A percentile compares a stretch with the other conserved stretches of the same genome.
These are phyloP conservation scores for Parnassius smintheus DNA, from an alignment of 2,888 invertebrate genomes.

Conservation along the genomic window DNA sequence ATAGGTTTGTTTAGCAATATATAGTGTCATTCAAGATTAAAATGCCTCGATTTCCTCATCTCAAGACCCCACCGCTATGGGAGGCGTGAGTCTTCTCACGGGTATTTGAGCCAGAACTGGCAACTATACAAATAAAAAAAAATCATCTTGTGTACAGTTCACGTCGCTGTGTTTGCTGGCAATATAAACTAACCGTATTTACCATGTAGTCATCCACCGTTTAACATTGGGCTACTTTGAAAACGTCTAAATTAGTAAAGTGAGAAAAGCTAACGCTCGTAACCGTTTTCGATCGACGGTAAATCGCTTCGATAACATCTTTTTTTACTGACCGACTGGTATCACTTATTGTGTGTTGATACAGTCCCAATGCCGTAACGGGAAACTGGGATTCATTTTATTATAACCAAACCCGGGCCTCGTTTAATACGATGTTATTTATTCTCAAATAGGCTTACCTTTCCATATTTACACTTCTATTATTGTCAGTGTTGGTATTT, in stretches of 20 bases:
- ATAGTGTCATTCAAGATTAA: constrained; percentile 71
- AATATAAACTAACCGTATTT: constrained; percentile 75
- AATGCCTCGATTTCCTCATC: constrained; percentile 37
- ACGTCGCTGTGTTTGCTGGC: constrained; percentile 73
- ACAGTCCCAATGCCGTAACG: constrained; percentile 57
- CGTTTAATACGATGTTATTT: constrained; percentile 58
- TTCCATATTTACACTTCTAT: constrained; percentile 56
- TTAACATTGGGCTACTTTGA: constrained; percentile 76
- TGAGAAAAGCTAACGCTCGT: constrained; percentile 78
- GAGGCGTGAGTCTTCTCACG: constrained; percentile 70
- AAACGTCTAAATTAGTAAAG: constrained; percentile 78
- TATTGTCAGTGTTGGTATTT: constrained; percentile 46
- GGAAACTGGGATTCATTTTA: constrained; percentile 61
- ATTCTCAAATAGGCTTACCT: constrained; percentile 53
- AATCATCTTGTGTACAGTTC: constrained; percentile 78
- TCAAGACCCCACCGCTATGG: constrained; percentile 38
- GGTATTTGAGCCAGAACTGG: constrained; percentile 72
- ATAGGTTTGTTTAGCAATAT: constrained; percentile 47
- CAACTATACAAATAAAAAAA: constrained; percentile 74
- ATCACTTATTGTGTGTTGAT: constrained; percentile 70
- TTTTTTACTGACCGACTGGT: constrained; percentile 61
- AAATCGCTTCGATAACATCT: constrained; percentile 75
- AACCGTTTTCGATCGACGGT: constrained; percentile 69
- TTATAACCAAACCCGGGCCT: constrained; percentile 60
- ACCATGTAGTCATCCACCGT: constrained; percentile 72